Percentiles rank a stretch among this genome's conserved stretches.
Evolutionary conservation across 2,113 vertebrate genomes (phyloP).

Genomic region (Oncorhynchus masou): DNA sequence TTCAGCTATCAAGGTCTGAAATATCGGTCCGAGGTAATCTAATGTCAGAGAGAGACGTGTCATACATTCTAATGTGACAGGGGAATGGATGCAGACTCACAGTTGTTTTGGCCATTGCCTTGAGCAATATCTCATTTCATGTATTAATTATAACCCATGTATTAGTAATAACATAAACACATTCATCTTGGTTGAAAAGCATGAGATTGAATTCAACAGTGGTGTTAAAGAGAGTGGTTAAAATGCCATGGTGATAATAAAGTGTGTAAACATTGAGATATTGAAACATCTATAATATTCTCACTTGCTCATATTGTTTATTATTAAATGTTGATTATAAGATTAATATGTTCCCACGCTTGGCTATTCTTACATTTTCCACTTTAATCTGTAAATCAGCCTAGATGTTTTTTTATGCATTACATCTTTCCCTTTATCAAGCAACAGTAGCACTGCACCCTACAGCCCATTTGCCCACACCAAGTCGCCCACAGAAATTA

Average conservation of each 20-base stretch:
- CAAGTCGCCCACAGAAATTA: conserved; percentile 27
- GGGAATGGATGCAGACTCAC: background rate
- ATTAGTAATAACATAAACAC: too few species aligned
- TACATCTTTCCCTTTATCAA: conserved; percentile 4
- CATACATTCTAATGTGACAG: conserved; percentile 36
- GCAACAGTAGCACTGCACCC: background rate
- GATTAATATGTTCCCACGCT: background rate
- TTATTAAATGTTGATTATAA: too few species aligned
- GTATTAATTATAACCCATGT: too few species aligned
- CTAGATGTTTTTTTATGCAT: background rate
- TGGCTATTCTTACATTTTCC: background rate
- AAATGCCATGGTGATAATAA: too few species aligned
- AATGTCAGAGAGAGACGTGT: conserved; percentile 29
- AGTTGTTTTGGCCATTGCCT: background rate
- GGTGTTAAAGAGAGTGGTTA: too few species aligned
- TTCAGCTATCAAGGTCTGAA: conserved; percentile 36
- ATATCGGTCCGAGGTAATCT: conserved; percentile 18
- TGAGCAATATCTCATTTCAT: too few species aligned
- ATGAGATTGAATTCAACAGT: too few species aligned
- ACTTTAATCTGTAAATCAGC: background rate
- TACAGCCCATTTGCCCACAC: background rate
- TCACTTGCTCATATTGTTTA: too few species aligned
- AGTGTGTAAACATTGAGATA: too few species aligned
- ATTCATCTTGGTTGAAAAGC: too few species aligned
- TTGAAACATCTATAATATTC: too few species aligned